Conservation (phyloP, 1,140 invertebrate genomes). For the Lepidurus apus region DNA sequence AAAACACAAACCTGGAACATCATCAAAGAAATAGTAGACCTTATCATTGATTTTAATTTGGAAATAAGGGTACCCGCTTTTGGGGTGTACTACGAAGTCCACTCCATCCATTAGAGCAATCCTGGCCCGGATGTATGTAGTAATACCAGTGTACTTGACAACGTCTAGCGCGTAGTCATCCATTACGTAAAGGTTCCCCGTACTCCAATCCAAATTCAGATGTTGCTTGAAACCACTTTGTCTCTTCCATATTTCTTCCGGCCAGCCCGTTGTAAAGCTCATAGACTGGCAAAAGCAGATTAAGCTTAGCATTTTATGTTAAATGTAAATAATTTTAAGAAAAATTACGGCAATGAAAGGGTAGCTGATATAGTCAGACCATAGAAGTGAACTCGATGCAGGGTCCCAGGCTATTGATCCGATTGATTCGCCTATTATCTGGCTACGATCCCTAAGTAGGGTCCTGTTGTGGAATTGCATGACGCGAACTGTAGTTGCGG, state of each 20-base stretch:
- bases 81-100: neutral
- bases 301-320: too few species aligned
- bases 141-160: neutral
- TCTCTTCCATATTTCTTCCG: neutral
- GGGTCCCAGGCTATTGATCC: neutral
- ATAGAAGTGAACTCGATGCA: neutral
- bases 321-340: too few species aligned
- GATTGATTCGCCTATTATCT: neutral
- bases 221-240: neutral
- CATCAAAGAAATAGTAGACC: neutral
- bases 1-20: neutral
- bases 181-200: conserved; percentile 1
- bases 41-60: neutral
- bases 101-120: neutral
- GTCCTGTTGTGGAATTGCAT: conserved; percentile 5
- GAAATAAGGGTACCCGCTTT: neutral
- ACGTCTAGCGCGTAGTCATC: neutral
- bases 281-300: neutral
- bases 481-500: neutral
- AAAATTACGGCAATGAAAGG: neutral
- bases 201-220: neutral
- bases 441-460: neutral
- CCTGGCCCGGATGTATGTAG: neutral
- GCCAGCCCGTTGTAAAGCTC: neutral
- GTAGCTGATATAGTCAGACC: neutral